Evolutionary conservation across 1,140 invertebrate genomes (phyloP).

Genomic region (Drosophila guanche): DNA sequence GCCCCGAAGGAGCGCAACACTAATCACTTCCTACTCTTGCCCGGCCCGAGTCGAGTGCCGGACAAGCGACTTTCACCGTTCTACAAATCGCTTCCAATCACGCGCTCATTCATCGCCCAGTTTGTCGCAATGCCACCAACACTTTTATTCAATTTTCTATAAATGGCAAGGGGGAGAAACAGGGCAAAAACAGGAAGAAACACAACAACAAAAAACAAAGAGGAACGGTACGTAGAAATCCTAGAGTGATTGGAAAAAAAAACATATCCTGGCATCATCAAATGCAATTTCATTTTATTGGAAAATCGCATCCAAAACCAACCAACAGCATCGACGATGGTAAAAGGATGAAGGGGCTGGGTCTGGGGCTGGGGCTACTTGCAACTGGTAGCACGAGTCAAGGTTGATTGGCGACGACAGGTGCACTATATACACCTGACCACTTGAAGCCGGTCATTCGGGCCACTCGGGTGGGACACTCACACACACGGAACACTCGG

Average conservation of each 20-base stretch:
- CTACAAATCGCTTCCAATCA: constrained; percentile 70
- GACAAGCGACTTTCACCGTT: constrained; percentile 31
- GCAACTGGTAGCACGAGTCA: constrained; percentile 27
- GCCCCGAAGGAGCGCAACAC: constrained; percentile 31
- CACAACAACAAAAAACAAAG: constrained; percentile 11
- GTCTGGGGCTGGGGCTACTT: not conserved
- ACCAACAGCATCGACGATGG: constrained; percentile 14
- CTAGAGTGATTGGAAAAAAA: constrained; percentile 56
- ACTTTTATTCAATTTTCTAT: constrained; percentile 81
- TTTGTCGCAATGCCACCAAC: constrained; percentile 78
- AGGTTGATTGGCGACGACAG: constrained; percentile 69
- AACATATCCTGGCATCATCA: constrained; percentile 77
- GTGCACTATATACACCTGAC: constrained; percentile 47
- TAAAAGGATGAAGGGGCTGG: not conserved
- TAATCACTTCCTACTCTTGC: constrained; percentile 69
- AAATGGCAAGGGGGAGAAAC: constrained; percentile 54
- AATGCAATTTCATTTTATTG: constrained; percentile 80
- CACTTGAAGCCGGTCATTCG: constrained; percentile 48
- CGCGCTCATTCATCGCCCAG: constrained; percentile 70
- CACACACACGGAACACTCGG: not conserved
- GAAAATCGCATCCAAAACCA: constrained; percentile 62
- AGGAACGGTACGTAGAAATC: constrained; percentile 28
- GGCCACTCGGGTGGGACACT: constrained; percentile 18
- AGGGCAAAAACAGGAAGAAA: not conserved
- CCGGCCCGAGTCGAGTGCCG: constrained; percentile 3